These are phyloP conservation scores for Sturnira hondurensis DNA, from an alignment of 2,113 vertebrate species.

Conservation along the genomic window DNA sequence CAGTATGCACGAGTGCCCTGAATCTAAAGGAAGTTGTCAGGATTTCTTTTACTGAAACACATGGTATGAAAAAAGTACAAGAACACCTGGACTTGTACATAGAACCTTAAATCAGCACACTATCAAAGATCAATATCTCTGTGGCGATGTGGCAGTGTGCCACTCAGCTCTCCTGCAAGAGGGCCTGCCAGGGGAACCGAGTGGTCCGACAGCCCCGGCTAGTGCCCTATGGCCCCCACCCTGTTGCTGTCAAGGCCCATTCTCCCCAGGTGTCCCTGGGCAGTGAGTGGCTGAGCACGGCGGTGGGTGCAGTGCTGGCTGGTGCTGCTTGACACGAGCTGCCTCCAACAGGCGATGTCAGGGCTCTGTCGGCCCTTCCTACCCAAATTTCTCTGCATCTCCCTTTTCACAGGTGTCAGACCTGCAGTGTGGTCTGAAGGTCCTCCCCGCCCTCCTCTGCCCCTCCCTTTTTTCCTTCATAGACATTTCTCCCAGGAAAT, in stretches of 20 bases:
- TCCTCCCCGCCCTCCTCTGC: not conserved
- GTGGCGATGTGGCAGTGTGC: not conserved
- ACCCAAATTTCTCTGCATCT: not conserved
- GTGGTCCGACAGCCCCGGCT: not conserved
- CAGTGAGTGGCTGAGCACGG: not conserved
- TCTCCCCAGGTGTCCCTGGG: not conserved
- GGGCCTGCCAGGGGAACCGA: not conserved
- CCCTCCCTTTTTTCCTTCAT: not conserved
- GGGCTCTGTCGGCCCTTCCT: not conserved
- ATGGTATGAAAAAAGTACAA: not conserved
- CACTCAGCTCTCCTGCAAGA: not conserved
- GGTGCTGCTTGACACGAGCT: not conserved
- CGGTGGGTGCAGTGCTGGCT: not conserved
- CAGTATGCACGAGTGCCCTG: not conserved
- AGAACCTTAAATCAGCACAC: not conserved
- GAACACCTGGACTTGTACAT: not conserved
- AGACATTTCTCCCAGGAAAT: not conserved
- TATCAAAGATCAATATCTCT: not conserved
- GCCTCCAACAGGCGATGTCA: not conserved
- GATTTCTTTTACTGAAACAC: not conserved
- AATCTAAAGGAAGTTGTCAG: not conserved
- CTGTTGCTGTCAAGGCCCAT: no score
- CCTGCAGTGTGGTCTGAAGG: not conserved
- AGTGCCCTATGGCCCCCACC: not conserved
- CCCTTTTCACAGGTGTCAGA: not conserved